Conservation (phyloP, 1,140 invertebrate species). For the Caenorhabditis inopinata region DNA sequence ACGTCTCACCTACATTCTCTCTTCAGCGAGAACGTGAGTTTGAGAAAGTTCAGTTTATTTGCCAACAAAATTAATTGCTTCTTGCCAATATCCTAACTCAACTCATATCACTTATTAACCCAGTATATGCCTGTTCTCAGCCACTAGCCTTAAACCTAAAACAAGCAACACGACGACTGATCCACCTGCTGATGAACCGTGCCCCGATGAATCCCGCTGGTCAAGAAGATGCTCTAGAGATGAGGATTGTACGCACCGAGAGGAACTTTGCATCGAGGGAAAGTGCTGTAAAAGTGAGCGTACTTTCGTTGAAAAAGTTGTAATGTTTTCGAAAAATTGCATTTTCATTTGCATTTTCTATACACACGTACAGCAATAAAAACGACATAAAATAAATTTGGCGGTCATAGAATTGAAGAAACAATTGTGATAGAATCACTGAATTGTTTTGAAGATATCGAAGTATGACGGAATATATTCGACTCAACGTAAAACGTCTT, state of each 20-base stretch:
- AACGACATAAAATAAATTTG: not conserved
- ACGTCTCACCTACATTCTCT: not conserved
- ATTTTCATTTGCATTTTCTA: not conserved
- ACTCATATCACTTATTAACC: too few species aligned
- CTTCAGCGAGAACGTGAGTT: constrained; percentile 11
- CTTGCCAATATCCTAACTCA: too few species aligned
- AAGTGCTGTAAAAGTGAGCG: constrained; percentile 20
- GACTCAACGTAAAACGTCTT: constrained; percentile 29
- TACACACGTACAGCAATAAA: not conserved
- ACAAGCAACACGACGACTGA: not conserved
- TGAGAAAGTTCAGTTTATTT: too few species aligned
- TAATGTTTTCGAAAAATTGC: too few species aligned
- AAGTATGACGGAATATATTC: constrained; percentile 32
- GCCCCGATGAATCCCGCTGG: constrained; percentile 10
- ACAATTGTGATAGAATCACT: constrained; percentile 23
- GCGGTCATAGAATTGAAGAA: constrained; percentile 24
- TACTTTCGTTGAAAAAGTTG: not conserved
- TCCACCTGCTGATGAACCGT: constrained; percentile 11
- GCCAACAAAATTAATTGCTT: too few species aligned
- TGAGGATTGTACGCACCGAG: not conserved
- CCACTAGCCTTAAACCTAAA: constrained; percentile 23
- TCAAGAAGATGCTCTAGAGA: constrained; percentile 9
- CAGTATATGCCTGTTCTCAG: not conserved
- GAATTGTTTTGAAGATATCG: constrained; percentile 3
- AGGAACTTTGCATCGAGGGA: constrained; percentile 26